Evolutionary conservation across 2,113 vertebrate genomes (phyloP).

Genomic region (Pelvicachromis taeniatus): DNA sequence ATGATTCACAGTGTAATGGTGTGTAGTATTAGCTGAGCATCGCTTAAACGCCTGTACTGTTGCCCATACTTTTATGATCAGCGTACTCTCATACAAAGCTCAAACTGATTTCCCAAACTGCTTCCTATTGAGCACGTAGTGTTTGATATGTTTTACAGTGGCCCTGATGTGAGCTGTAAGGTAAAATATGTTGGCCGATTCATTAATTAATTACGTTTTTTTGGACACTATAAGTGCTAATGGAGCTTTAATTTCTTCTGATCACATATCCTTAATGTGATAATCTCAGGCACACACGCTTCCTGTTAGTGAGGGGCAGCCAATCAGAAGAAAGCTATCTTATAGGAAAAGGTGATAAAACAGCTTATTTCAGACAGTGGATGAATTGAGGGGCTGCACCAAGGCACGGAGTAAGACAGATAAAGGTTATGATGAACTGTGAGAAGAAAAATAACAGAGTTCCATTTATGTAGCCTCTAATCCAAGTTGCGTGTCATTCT

Average conservation of each 20-base stretch:
- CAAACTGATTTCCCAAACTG: no score
- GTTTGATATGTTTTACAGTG: not conserved
- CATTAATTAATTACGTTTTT: not conserved
- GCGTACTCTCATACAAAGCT: not conserved
- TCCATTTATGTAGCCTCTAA: not conserved
- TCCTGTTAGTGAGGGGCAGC: not conserved
- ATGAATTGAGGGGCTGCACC: not conserved
- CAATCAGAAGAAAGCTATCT: not conserved
- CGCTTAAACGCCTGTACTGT: not conserved
- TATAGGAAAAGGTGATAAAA: not conserved
- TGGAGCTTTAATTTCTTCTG: not conserved
- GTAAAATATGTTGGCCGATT: not conserved
- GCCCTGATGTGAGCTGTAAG: not conserved
- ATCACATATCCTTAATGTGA: not conserved
- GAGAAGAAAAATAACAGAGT: not conserved
- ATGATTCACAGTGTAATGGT: not conserved
- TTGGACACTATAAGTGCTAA: not conserved
- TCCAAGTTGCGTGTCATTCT: not conserved
- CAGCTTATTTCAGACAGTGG: not conserved
- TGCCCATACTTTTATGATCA: not conserved
- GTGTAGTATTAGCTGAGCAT: not conserved
- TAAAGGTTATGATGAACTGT: not conserved
- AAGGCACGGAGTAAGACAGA: not conserved
- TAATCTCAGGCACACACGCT: not conserved
- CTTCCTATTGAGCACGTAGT: not conserved